Conservation (phyloP, 2,113 vertebrate species). For the Takifugu bimaculatus region DNA sequence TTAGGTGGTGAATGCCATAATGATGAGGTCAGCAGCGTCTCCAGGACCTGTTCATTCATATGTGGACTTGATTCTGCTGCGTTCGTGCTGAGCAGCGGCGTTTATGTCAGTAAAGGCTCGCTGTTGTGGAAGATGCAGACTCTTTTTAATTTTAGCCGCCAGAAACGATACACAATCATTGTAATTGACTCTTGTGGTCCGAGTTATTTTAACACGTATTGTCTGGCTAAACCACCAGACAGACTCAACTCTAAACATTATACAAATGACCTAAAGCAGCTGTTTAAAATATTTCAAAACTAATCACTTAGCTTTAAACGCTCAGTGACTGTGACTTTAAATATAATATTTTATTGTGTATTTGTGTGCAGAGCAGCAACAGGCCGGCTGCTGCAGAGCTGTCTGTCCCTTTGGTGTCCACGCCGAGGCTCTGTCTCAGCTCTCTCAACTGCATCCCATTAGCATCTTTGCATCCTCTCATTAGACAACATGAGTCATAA, state of each 20-base stretch:
- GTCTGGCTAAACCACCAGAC: background rate
- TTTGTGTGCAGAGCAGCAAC: background rate
- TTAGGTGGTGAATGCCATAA: background rate
- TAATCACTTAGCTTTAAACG: no score
- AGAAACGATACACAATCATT: background rate
- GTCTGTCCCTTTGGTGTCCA: no score
- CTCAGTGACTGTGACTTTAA: background rate
- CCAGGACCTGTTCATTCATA: background rate
- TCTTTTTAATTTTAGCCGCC: background rate
- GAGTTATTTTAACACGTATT: background rate
- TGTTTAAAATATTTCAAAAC: no score
- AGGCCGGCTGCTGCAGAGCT: no score
- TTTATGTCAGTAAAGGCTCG: background rate
- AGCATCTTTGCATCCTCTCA: slow-evolving; percentile 31
- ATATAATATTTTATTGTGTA: background rate
- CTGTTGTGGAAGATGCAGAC: background rate
- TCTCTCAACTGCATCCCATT: slow-evolving; percentile 16
- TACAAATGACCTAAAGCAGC: no score
- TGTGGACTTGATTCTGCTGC: background rate
- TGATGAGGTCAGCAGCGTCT: background rate
- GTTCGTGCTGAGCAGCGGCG: background rate
- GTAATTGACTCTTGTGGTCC: background rate
- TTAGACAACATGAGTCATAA: slow-evolving; percentile 57
- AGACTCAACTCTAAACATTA: background rate
- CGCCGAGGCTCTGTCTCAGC: no score